Evolutionary conservation across 1,140 invertebrate genomes (phyloP), one percentile per base, ranked within the genome.

Genomic region (Tetramorium simillimum): DNA sequence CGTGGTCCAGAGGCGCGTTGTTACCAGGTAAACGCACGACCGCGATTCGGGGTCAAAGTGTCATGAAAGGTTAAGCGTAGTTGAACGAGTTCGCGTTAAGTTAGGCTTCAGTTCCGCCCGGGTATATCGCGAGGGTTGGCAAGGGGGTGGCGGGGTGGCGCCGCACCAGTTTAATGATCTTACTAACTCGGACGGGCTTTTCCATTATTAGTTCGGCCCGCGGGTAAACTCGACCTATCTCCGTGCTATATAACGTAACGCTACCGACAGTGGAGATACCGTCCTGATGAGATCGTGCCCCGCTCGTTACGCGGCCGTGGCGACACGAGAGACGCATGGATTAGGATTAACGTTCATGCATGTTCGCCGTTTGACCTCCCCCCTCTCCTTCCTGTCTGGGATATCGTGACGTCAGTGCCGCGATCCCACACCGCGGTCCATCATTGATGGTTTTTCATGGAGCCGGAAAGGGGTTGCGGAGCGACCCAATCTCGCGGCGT

Each of bases 141-240:
- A 4, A 43, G n/a, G 6, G 65, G 40, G n/a, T 12, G 2, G 40
- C 33, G 14, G 21, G n/a, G 21, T 46, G 40, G 69, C 69, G 49
- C 80, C 88, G 56, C 81, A 77, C 81, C 72, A 93, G 91, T 92
- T 94, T 94, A 94, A 94, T 94, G 92, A 94, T 95, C 93, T 94
- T 92, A 90, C 93, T 93, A 94, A 94, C 93, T 94, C 92, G 90
- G 90, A 89, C 89, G 89, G 89, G 92, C 93, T 94, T 93, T 94
- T 94, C 91, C 93, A 94, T 94, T 94, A 95, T 94, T 94, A 93
- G 92, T 94, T 94, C 80, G 53, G 88, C 88, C 75, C 86, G 21
- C 63, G 86, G 88, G 82, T 90, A 82, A 93, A 81, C 82, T 91
- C 65, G 88, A 86, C 70, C 86, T 85, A 90, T 90, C 89, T 88